phyloP scores from a whole-genome alignment of 2,113 vertebrate genomes.

The Syngnathus floridae region DNA sequence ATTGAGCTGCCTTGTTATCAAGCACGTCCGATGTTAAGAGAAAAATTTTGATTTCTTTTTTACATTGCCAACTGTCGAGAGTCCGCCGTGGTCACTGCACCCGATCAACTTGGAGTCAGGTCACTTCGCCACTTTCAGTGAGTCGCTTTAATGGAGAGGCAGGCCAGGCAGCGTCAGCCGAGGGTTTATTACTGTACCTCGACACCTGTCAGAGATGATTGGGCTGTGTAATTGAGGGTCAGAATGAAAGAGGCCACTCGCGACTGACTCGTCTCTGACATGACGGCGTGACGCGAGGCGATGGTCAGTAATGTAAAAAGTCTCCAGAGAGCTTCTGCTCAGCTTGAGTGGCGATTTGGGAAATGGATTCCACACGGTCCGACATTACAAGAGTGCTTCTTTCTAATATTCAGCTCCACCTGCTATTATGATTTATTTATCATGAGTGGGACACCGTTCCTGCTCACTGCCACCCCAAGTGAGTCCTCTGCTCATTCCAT shows the following conservation, averaged over 20 bases:
- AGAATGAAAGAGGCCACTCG: conserved; percentile 51
- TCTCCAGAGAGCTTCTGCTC: conserved; percentile 29
- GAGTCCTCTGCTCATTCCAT: conserved; percentile 23
- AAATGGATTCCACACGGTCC: conserved; percentile 37
- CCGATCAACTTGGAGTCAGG: conserved; percentile 46
- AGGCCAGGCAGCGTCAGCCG: conserved; percentile 30
- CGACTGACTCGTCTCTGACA: conserved; percentile 40
- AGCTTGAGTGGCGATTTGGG: conserved; percentile 37
- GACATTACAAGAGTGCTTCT: conserved; percentile 34
- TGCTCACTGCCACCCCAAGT: conserved; percentile 11
- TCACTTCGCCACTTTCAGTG: conserved; percentile 46
- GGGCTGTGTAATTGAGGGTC: conserved; percentile 63
- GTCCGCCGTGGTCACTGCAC: conserved; percentile 42
- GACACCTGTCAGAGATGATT: conserved; percentile 64
- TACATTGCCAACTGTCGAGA: conserved; percentile 18
- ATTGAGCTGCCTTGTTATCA: not conserved
- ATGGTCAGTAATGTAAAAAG: conserved; percentile 56
- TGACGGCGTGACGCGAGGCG: conserved; percentile 34
- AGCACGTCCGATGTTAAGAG: not conserved
- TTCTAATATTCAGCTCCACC: conserved; percentile 26
- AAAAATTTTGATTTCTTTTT: not conserved
- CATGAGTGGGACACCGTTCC: conserved; percentile 8
- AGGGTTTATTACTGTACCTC: conserved; percentile 60
- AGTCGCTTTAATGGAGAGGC: conserved; percentile 49
- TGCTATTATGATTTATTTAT: conserved; percentile 33